Base-by-base conservation (phyloP, 2,888 invertebrate species). In the Plebejus argus region DNA sequence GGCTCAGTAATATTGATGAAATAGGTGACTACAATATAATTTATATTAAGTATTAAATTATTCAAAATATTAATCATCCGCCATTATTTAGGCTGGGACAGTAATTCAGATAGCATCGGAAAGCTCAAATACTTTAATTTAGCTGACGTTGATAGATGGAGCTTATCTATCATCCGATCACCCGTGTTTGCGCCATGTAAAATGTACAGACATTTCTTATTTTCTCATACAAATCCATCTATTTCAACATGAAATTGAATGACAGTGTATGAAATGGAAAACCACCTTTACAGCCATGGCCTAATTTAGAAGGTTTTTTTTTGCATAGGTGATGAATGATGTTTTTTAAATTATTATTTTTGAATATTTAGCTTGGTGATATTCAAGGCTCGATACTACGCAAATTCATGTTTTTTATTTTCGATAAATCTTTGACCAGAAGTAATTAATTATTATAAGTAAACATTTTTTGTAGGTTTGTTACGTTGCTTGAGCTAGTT, bases 131-230 rank as follows among this genome's bases (percentile, higher is more conserved):
- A 79, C 77, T 81, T 83, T 81, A 82, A 82, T 83, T 83, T 81
- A 79, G 75, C 66, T 78, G 95, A 96, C 84, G 95, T 96, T 85
- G 86, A 86, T 72, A 76, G 96, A 83, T 81, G 95, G 94, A 58
- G 75, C 77, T 79, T 76, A 81, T 83, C 81, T 77, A 81, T 83
- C 82, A 82, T 79, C 76, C 66, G 77, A 72, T 77, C 74, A 28
- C 28, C 72, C 74, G 18, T 74, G 49, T 74, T 74, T 53, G 15
- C 74, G 74, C 20, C 7, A 53, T 49, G 23, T 74, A 23, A 74
- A 74, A 74, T 49, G 74, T 49, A 72, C 23, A 72, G n/a, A 72
- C 23, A 72, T 74, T 49, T 74, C 74, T 28, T 74, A 23, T 49
- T 74, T 49, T 74, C 20, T 39, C 35, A 45, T 20, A 72, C 45